These are phyloP conservation scores for Epinephelus lanceolatus DNA, from an alignment of 2,113 vertebrate species.

Conservation along the genomic window DNA sequence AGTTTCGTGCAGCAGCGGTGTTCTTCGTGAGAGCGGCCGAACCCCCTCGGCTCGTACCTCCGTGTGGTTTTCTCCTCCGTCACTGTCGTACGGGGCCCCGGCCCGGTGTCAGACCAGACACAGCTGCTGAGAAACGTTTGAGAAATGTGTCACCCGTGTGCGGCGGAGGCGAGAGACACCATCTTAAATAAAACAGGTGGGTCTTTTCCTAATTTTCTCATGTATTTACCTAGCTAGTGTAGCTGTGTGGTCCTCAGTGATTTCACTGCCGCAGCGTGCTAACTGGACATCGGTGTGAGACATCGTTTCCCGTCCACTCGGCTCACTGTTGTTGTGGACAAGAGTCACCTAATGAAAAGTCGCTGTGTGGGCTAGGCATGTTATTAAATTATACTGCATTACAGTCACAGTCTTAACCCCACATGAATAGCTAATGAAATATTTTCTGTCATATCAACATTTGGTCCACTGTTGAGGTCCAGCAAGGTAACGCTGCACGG, in stretches of 20 bases:
- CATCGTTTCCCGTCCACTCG: constrained; percentile 37
- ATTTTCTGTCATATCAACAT: background rate
- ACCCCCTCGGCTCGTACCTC: background rate
- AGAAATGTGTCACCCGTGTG: constrained; percentile 79
- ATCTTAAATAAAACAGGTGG: constrained; percentile 66
- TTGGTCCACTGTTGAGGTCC: constrained; percentile 21
- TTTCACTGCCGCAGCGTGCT: constrained; percentile 46
- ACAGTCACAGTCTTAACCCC: background rate
- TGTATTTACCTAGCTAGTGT: background rate
- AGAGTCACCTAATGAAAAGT: constrained; percentile 14
- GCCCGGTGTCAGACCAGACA: constrained; percentile 36
- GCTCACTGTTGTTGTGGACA: constrained; percentile 4
- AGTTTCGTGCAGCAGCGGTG: background rate
- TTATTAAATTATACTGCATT: background rate
- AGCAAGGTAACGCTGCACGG: background rate
- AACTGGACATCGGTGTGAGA: constrained; percentile 26
- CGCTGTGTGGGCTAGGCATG: background rate
- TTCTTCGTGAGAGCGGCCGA: background rate
- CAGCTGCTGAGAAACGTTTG: constrained; percentile 32
- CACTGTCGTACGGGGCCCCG: constrained; percentile 18
- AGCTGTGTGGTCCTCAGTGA: background rate
- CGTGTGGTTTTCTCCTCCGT: background rate
- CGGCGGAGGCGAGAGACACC: constrained; percentile 66
- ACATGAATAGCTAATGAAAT: background rate
- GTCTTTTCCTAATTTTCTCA: background rate